phyloP scores from a whole-genome alignment of 2,888 invertebrate genomes.

The Aproaerema taeniolella region DNA sequence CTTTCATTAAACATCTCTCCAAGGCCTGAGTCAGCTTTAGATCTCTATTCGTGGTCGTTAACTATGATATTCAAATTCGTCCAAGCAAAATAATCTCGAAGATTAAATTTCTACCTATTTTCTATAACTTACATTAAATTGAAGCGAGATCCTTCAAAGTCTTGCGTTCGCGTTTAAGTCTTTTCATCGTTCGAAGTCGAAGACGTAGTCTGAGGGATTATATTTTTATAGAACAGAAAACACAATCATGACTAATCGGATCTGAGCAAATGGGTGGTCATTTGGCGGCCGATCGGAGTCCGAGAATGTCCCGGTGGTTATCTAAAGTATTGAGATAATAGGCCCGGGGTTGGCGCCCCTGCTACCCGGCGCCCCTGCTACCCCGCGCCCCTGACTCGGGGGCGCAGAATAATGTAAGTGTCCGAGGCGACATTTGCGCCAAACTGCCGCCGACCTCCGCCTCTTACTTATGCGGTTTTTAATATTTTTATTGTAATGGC shows the following conservation, averaged over 20 bases:
- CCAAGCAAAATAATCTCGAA: slow-evolving; percentile 58
- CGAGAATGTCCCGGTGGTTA: slow-evolving; percentile 67
- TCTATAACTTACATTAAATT: slow-evolving; percentile 53
- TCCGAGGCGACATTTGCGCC: slow-evolving; percentile 75
- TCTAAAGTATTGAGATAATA: slow-evolving; percentile 77
- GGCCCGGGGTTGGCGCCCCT: slow-evolving; percentile 51
- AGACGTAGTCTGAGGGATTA: slow-evolving; percentile 42
- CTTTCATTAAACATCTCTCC: too few species aligned
- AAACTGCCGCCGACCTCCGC: slow-evolving; percentile 74
- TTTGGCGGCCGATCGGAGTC: slow-evolving; percentile 64
- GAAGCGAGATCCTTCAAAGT: slow-evolving; percentile 56
- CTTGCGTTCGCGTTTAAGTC: slow-evolving; percentile 29
- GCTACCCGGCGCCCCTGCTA: slow-evolving; percentile 24
- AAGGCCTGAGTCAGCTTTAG: too few species aligned
- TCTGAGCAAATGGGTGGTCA: slow-evolving; percentile 70
- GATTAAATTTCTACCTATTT: slow-evolving; percentile 60
- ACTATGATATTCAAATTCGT: slow-evolving; percentile 27
- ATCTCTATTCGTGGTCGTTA: too few species aligned
- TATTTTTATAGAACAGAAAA: slow-evolving; percentile 70
- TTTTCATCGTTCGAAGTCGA: too few species aligned
- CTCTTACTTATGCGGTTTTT: slow-evolving; percentile 78
- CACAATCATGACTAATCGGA: slow-evolving; percentile 75
- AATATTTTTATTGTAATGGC: slow-evolving; percentile 82
- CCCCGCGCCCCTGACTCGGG: slow-evolving; percentile 40
- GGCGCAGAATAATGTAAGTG: slow-evolving; percentile 73